Evolutionary conservation across 2,113 vertebrate species (phyloP).

Genomic region (Himantopus leucocephalus): DNA sequence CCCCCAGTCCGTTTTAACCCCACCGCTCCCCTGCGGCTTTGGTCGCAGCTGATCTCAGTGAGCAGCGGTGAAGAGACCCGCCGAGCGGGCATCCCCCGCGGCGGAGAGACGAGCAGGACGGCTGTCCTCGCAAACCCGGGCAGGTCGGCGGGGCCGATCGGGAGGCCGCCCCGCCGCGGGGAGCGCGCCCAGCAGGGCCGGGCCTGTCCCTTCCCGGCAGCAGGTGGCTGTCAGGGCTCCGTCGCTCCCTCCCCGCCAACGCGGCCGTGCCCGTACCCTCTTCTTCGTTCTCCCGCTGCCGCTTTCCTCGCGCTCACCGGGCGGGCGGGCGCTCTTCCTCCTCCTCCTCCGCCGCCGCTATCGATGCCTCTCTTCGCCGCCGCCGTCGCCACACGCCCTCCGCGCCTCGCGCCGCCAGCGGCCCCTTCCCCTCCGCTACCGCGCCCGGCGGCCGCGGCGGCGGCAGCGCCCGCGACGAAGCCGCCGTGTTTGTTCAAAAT

Average conservation of each 20-base stretch:
- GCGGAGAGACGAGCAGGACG: not conserved
- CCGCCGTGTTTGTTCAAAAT: constrained; percentile 95
- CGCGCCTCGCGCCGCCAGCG: constrained; percentile 38
- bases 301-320: not conserved
- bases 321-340: not conserved
- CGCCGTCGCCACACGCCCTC: not conserved
- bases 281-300: not conserved
- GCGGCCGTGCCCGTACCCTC: not conserved
- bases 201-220: not conserved
- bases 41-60: not conserved
- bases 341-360: not conserved
- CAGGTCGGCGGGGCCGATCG: not conserved
- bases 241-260: not conserved
- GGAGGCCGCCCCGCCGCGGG: not conserved
- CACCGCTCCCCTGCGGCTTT: not conserved
- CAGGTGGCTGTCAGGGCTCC: not conserved
- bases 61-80: not conserved
- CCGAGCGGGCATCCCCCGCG: not conserved
- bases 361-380: not conserved
- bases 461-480: constrained; percentile 63
- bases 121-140: not conserved
- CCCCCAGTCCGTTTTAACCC: not conserved
- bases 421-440: not conserved
- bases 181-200: not conserved
- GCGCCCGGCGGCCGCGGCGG: constrained; percentile 23